A percentile compares a stretch with the other conserved stretches of the same genome.
Evolutionary conservation across 2,113 vertebrate species (phyloP).

Genomic region (Shinisaurus crocodilurus): DNA sequence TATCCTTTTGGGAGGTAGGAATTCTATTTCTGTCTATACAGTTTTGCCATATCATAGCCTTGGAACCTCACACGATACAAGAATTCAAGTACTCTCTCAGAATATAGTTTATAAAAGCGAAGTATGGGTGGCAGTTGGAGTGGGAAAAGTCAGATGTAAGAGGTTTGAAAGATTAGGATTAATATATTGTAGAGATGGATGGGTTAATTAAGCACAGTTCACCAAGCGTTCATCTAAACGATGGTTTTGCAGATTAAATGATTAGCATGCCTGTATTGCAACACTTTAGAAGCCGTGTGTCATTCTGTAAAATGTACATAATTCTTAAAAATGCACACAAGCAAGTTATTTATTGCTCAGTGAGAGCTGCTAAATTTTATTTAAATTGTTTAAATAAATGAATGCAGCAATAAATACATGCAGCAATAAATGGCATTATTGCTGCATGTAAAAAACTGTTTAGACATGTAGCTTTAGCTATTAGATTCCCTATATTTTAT

Average conservation of each 20-base stretch:
- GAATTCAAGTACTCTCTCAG: not conserved
- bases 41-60: not conserved
- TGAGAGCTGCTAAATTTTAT: not conserved
- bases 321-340: not conserved
- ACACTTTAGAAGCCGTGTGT: not conserved
- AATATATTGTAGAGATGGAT: not conserved
- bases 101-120: not conserved
- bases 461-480: not conserved
- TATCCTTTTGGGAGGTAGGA: not conserved
- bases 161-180: not conserved
- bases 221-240: not conserved
- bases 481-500: not conserved
- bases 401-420: no score
- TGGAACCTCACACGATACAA: not conserved
- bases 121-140: not conserved
- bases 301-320: not conserved
- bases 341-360: not conserved
- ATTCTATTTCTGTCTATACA: not conserved
- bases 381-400: constrained; percentile 20
- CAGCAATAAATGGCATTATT: not conserved
- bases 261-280: not conserved
- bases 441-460: not conserved
- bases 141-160: not conserved
- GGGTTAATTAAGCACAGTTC: not conserved
- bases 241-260: not conserved